A percentile compares a stretch with the other conserved stretches of the same genome.
Conservation (phyloP, 2,113 vertebrate species). For the Syngnathus scovelli region DNA sequence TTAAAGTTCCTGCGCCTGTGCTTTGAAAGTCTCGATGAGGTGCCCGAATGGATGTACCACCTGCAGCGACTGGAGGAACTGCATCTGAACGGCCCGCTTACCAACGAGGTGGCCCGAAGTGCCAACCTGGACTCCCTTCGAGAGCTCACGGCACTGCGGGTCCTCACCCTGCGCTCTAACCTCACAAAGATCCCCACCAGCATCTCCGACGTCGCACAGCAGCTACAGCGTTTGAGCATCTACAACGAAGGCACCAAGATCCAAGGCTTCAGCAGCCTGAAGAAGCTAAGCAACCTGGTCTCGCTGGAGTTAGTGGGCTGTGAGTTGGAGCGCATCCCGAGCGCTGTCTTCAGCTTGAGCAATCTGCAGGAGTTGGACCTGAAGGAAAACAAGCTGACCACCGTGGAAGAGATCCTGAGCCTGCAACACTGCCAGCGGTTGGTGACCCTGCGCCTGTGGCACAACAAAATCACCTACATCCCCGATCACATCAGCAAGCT, state of each 20-base stretch:
- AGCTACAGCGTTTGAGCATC: constrained; percentile 75
- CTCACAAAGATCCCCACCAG: constrained; percentile 78
- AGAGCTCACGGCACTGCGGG: constrained; percentile 75
- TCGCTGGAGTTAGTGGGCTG: constrained; percentile 79
- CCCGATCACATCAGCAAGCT: constrained; percentile 83
- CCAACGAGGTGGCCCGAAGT: constrained; percentile 67
- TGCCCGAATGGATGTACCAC: constrained; percentile 81
- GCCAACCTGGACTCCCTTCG: constrained; percentile 74
- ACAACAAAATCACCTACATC: constrained; percentile 80
- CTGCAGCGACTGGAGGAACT: constrained; percentile 79
- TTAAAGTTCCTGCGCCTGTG: constrained; percentile 75
- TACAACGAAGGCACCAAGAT: constrained; percentile 77
- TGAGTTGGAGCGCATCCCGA: constrained; percentile 81
- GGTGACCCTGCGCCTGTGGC: constrained; percentile 76
- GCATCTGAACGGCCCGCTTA: constrained; percentile 74
- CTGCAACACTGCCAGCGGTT: constrained; percentile 84
- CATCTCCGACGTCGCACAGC: constrained; percentile 69
- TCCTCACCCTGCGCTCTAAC: constrained; percentile 72
- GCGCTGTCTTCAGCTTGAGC: constrained; percentile 79
- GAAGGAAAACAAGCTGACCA: constrained; percentile 79
- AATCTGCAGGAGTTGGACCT: constrained; percentile 82
- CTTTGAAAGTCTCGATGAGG: constrained; percentile 73
- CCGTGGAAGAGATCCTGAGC: constrained; percentile 85
- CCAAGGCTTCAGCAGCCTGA: constrained; percentile 77
- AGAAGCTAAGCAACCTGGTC: constrained; percentile 73